These are phyloP conservation scores for Paralvinella palmiformis DNA, from an alignment of 1,140 invertebrate species.

Conservation along the genomic window DNA sequence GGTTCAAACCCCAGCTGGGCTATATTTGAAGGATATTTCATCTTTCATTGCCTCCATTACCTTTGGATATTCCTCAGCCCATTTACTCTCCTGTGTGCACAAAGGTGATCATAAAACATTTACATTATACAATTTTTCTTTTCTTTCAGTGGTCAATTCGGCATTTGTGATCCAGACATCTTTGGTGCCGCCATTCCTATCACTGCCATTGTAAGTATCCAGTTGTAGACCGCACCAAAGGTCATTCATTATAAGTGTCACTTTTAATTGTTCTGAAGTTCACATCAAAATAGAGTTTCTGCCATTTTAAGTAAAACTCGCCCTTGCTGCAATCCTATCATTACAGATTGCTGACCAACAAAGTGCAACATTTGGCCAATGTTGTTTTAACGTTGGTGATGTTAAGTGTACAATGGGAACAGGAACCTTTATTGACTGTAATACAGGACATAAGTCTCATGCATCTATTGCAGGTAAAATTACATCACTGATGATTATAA, in stretches of 20 bases:
- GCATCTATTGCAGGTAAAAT: slow-evolving; percentile 65
- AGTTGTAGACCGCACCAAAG: too few species aligned
- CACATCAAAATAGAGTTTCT: too few species aligned
- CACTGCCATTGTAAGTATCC: slow-evolving; percentile 62
- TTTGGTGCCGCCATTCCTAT: slow-evolving; percentile 76
- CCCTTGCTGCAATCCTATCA: not conserved
- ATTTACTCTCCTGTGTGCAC: too few species aligned
- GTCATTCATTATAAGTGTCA: too few species aligned
- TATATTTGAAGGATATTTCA: too few species aligned
- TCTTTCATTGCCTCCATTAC: too few species aligned
- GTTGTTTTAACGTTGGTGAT: slow-evolving; percentile 74
- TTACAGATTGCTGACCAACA: slow-evolving; percentile 60
- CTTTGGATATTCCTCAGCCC: too few species aligned
- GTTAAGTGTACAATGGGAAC: slow-evolving; percentile 92
- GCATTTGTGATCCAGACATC: slow-evolving; percentile 55
- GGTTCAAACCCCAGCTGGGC: too few species aligned
- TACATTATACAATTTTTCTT: not conserved
- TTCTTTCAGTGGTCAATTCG: slow-evolving; percentile 64
- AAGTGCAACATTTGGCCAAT: slow-evolving; percentile 85
- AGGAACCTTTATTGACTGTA: slow-evolving; percentile 85
- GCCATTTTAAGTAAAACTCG: too few species aligned
- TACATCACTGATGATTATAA: too few species aligned
- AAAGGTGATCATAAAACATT: too few species aligned
- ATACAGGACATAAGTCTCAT: slow-evolving; percentile 71
- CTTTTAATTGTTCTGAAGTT: too few species aligned